phyloP scores from a whole-genome alignment of 2,113 vertebrate species.

The Etheostoma spectabile region DNA sequence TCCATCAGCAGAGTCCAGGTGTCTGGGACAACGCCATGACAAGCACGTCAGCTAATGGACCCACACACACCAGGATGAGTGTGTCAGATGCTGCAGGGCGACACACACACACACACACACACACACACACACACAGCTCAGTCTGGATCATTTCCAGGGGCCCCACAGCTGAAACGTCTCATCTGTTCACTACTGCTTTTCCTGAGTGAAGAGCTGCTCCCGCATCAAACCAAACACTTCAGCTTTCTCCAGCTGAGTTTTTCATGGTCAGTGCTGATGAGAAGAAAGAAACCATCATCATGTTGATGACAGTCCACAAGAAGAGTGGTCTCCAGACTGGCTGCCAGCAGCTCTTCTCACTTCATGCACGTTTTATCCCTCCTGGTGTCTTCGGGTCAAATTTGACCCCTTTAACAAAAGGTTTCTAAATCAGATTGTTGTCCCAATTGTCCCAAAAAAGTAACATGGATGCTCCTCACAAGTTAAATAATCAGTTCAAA shows the following conservation, averaged over 20 bases:
- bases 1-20: neutral
- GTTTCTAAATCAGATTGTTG: too few relatives aligned
- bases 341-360: too few relatives aligned
- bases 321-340: too few relatives aligned
- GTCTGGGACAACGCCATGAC: neutral
- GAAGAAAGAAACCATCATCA: neutral
- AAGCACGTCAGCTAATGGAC: slow-evolving; percentile 9
- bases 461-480: too few relatives aligned
- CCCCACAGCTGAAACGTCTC: neutral
- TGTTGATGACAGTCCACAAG: neutral
- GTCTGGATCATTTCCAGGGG: neutral
- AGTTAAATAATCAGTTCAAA: too few relatives aligned
- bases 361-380: too few relatives aligned
- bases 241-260: neutral
- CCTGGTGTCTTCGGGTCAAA: too few relatives aligned
- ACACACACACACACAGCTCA: neutral
- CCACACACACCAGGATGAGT: neutral
- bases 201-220: neutral
- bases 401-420: too few relatives aligned
- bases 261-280: neutral
- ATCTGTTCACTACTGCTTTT: neutral
- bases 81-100: slow-evolving; percentile 12
- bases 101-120: neutral
- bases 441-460: too few relatives aligned
- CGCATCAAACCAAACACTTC: slow-evolving; percentile 7